phyloP scores from a whole-genome alignment of 2,113 vertebrate species.

The Dromaius novaehollandiae region DNA sequence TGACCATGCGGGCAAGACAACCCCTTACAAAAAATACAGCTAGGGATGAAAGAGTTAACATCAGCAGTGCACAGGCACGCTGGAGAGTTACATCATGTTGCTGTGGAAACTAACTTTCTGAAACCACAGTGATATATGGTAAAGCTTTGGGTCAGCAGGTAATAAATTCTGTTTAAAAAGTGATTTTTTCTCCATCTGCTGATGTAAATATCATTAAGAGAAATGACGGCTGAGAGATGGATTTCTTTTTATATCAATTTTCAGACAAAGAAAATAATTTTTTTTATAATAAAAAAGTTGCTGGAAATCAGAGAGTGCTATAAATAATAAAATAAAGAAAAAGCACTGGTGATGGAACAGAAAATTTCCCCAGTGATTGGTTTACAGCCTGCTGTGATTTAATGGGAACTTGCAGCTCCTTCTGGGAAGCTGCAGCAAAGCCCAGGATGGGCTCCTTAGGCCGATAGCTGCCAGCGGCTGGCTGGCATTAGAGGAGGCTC shows the following conservation, averaged over 20 bases:
- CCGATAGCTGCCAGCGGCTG: background rate
- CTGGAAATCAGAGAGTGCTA: slow-evolving; percentile 54
- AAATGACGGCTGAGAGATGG: slow-evolving; percentile 70
- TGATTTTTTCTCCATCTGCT: slow-evolving; percentile 77
- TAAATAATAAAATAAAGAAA: slow-evolving; percentile 72
- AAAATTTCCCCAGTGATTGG: slow-evolving; percentile 63
- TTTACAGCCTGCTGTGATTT: slow-evolving; percentile 59
- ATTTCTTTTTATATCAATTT: slow-evolving; percentile 73
- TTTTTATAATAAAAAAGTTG: slow-evolving; percentile 62
- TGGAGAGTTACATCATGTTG: slow-evolving; percentile 72
- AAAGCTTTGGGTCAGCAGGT: slow-evolving; percentile 80
- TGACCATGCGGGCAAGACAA: background rate
- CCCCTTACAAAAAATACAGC: background rate
- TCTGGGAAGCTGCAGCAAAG: slow-evolving; percentile 36
- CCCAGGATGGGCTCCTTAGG: background rate
- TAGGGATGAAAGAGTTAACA: slow-evolving; percentile 72
- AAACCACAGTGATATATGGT: slow-evolving; percentile 72
- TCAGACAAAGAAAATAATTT: slow-evolving; percentile 71
- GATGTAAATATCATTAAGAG: slow-evolving; percentile 80
- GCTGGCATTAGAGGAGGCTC: background rate
- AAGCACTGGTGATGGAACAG: slow-evolving; percentile 53
- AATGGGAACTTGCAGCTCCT: slow-evolving; percentile 36
- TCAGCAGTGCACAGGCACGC: slow-evolving; percentile 21
- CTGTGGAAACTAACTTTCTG: slow-evolving; percentile 82
- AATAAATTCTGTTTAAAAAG: slow-evolving; percentile 83